Base-by-base conservation (phyloP, 2,888 invertebrate genomes). In the Pteria penguin region DNA sequence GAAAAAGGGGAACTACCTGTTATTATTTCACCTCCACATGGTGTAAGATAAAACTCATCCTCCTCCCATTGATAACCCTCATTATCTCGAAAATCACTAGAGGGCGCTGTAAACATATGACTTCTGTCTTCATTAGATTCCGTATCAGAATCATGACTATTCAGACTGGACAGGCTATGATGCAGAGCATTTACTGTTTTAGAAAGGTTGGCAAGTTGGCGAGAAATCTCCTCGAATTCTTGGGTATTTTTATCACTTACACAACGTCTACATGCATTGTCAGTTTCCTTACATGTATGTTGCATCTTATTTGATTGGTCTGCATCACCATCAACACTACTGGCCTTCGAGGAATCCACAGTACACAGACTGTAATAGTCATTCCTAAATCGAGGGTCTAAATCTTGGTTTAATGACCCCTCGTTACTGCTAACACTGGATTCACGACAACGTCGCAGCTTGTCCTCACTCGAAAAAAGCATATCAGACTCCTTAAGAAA, bases 341-440 rank as follows among this genome's bases (percentile, higher is more conserved):
- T 88, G 24, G 82, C 75, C 70, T 84, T 86, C 0, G 45, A 45
- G 4, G 89, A 90, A 22, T 83, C 88, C 11, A 87, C 84, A 33
- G 84, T 82, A 72, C 89, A 89, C n/a, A 90, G 80, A 71, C 89
- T 90, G 82, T 90, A 90, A 72, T 89, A 90, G 70, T 88, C 85
- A 63, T 86, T 86, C 62, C 87, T 84, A 78, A 90, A 90, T 52
- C 82, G 80, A 31, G 86, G 87, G 72, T 88, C 87, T 18, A 86
- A 84, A n/a, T 82, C 81, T 8, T 74, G 77, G 4, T 78, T 65
- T 24, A 82, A 77, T 18, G 67, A 69, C 27, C 61, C 61, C 60
- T 45, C 61, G 52, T 61, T 26, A 60, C 60, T 60, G 18, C 60
- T 60, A 4, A 26, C 27, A 26, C 45, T 26, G n/a, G 52, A 68